Conservation (phyloP, 2,113 vertebrate species). For the Cavia porcellus region DNA sequence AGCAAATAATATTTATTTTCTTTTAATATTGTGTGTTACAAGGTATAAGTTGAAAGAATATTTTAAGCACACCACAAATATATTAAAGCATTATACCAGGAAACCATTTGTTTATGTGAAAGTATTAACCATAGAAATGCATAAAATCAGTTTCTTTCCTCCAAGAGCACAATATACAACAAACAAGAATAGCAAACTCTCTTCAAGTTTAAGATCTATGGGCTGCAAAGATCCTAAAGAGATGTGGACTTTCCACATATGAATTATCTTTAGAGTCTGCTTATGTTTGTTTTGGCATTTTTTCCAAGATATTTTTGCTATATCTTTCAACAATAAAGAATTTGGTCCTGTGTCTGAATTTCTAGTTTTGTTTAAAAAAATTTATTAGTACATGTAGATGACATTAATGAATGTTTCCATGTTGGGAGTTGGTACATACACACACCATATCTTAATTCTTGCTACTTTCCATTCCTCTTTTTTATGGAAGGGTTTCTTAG, state of each 20-base stretch:
- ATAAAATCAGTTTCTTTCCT: neutral
- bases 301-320: neutral
- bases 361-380: constrained; percentile 20
- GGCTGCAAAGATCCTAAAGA: neutral
- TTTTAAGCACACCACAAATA: neutral
- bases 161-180: neutral
- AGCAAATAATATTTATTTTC: neutral
- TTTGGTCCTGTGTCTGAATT: neutral
- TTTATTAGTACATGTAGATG: neutral
- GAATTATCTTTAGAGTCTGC: neutral
- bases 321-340: constrained; percentile 13
- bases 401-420: neutral
- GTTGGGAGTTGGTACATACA: neutral
- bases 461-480: neutral
- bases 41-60: neutral
- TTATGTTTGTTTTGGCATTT: neutral
- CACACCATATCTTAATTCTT: neutral
- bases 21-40: neutral
- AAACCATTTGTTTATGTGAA: constrained; percentile 6
- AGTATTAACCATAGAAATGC: neutral
- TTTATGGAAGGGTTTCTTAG: constrained; percentile 34
- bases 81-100: neutral
- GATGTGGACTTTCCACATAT: neutral
- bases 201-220: neutral
- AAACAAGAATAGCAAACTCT: neutral